Conservation (phyloP, 2,797 vertebrate species). For the Karalla daura region DNA sequence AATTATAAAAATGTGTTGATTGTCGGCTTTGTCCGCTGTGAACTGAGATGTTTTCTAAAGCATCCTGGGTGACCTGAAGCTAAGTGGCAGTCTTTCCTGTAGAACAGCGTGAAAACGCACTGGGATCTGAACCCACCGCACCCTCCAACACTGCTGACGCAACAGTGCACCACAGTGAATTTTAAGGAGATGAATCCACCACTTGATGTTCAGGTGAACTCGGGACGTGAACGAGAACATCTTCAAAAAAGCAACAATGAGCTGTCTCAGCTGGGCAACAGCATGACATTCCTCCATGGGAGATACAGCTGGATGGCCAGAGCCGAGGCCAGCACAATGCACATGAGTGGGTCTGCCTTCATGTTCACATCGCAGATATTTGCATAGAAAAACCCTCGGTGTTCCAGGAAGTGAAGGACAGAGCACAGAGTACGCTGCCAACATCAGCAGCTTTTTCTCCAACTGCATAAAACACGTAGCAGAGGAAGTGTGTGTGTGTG, state of each 20-base stretch:
- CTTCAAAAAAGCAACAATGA: background rate
- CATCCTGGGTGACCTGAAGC: background rate
- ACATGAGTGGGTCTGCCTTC: background rate
- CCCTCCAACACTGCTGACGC: background rate
- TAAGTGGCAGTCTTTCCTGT: background rate
- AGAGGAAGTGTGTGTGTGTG: constrained; percentile 2
- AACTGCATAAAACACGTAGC: background rate
- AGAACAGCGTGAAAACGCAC: background rate
- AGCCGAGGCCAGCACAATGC: background rate
- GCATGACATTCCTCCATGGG: background rate
- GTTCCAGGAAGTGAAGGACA: constrained; percentile 24
- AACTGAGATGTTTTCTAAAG: background rate
- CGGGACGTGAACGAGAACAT: background rate
- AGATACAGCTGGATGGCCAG: background rate
- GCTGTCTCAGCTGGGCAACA: background rate
- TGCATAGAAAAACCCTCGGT: constrained; percentile 6
- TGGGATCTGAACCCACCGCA: background rate
- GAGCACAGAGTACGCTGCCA: constrained; percentile 18
- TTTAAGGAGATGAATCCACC: background rate
- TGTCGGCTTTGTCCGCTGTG: no score
- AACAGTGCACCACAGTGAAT: background rate
- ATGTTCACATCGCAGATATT: background rate
- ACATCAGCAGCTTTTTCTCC: constrained; percentile 24
- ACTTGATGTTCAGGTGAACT: background rate
- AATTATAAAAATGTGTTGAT: background rate